Conservation (phyloP, 2,888 invertebrate genomes). For the Myopa tessellatipennis region DNA sequence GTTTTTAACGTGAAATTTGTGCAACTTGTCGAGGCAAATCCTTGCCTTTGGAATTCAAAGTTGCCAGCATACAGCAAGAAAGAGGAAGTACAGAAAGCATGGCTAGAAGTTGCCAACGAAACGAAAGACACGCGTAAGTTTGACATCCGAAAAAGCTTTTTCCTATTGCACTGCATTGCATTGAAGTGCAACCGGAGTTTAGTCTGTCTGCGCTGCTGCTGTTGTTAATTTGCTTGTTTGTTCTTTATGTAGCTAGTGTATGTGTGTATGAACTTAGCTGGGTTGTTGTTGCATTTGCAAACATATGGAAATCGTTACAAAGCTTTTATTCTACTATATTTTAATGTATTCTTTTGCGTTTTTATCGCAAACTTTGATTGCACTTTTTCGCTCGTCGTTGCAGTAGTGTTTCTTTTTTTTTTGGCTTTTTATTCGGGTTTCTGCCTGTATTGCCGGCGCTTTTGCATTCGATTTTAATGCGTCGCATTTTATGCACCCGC, state of each 20-base stretch:
- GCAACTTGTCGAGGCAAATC: slow-evolving; percentile 61
- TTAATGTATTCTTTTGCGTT: slow-evolving; percentile 45
- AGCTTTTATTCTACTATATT: slow-evolving; percentile 35
- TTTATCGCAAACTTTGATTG: slow-evolving; percentile 44
- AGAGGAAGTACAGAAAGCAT: slow-evolving; percentile 63
- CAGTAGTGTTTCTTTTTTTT: background rate
- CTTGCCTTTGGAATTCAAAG: slow-evolving; percentile 63
- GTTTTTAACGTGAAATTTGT: slow-evolving; percentile 64
- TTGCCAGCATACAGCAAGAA: slow-evolving; percentile 64
- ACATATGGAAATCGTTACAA: slow-evolving; percentile 48
- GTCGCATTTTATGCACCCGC: background rate
- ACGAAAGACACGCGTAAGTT: slow-evolving; percentile 64
- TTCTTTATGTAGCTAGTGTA: slow-evolving; percentile 32
- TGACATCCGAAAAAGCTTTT: slow-evolving; percentile 22
- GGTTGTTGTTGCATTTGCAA: slow-evolving; percentile 54
- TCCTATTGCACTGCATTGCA: slow-evolving; percentile 18
- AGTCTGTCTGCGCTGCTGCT: slow-evolving; percentile 23
- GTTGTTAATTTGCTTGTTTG: slow-evolving; percentile 14
- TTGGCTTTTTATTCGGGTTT: background rate
- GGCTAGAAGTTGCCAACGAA: slow-evolving; percentile 64
- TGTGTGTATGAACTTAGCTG: slow-evolving; percentile 22
- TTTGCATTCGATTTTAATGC: background rate
- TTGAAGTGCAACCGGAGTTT: slow-evolving; percentile 22
- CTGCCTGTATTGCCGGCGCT: background rate
- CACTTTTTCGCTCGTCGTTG: slow-evolving; percentile 41